Evolutionary conservation across 2,888 invertebrate species (phyloP), one percentile per base, ranked within the genome.

Genomic region (Drosophila hawaiiensis): DNA sequence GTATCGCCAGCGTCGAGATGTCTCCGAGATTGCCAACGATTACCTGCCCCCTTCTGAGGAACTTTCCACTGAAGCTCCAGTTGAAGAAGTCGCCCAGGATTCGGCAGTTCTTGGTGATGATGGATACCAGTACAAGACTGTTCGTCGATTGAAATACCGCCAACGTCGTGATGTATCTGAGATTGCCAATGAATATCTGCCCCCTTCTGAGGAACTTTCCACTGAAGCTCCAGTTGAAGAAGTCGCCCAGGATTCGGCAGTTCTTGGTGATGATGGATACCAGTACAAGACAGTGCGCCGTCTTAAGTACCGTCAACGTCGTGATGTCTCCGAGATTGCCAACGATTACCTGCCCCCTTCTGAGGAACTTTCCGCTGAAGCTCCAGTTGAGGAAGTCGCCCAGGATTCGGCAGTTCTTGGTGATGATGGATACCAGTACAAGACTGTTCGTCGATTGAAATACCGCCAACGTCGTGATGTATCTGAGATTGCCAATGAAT

Each of bases 1-100:
- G 41, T 83, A 81, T 28, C 88, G 92, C n/a, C 82, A 83, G 0
- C 91, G 91, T 22, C 89, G 91, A 43, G 91, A 91, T 78, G 91
- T 91, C 0, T 82, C 84, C 0, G 92, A 90, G 47, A 69, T 90
- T n/a, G 70, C 78, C 52, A 84, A 83, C n/a, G 76, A 85, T 0
- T 91, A 92, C 37, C 67, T 91, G 52, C 87, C 88, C 60, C 88
- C 91, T 0, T n/a, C 76, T 9, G 83, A 82, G 39, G 82, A 82
- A 9, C 73, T 65, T 3, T 73, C 61, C 0, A n/a, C 76, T 0
- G 86, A 82, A 1, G 53, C 9, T 1, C 59, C 80, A 5, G 72
- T 68, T 9, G 83, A 85, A 9, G 85, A 78, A n/a, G 52, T 39
- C 0, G 19, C 19, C 0, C 80, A 82, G 25, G 85, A 81, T 3